Evolutionary conservation across 2,888 invertebrate genomes (phyloP).

Genomic region (Nomada flava): DNA sequence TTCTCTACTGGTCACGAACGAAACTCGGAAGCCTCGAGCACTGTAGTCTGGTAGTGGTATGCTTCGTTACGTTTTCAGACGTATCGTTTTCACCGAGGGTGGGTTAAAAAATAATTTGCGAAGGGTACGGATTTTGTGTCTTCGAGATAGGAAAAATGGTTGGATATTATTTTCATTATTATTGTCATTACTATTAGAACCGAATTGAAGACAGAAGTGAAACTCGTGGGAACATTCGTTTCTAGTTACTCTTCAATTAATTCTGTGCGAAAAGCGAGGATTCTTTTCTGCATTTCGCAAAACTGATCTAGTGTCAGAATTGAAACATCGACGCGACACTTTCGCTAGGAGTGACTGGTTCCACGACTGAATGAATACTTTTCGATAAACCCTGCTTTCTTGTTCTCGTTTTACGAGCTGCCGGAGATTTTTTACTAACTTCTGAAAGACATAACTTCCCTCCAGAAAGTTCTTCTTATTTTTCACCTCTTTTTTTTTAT

Average conservation of each 20-base stretch:
- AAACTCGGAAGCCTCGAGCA: neutral
- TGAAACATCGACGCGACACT: neutral
- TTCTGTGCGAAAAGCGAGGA: neutral
- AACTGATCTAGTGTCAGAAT: slow-evolving; percentile 5
- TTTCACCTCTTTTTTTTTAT: neutral
- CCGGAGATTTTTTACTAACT: slow-evolving; percentile 15
- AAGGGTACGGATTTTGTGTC: no score
- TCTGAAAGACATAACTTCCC: neutral
- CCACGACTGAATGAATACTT: slow-evolving; percentile 5
- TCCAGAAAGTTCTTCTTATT: neutral
- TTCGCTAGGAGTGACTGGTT: neutral
- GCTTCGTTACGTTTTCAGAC: no score
- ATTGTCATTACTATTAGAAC: no score
- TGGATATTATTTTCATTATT: neutral
- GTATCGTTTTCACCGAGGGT: no score
- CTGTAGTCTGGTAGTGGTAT: no score
- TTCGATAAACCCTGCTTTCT: slow-evolving; percentile 20
- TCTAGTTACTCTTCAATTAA: neutral
- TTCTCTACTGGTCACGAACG: neutral
- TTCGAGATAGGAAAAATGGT: neutral
- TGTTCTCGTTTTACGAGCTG: slow-evolving; percentile 27
- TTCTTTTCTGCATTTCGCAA: neutral
- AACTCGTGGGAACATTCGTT: neutral
- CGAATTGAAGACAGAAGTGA: neutral
- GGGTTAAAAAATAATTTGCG: no score